Evolutionary conservation across 2,888 invertebrate genomes (phyloP).

Genomic region (Glaucopsyche alexis): DNA sequence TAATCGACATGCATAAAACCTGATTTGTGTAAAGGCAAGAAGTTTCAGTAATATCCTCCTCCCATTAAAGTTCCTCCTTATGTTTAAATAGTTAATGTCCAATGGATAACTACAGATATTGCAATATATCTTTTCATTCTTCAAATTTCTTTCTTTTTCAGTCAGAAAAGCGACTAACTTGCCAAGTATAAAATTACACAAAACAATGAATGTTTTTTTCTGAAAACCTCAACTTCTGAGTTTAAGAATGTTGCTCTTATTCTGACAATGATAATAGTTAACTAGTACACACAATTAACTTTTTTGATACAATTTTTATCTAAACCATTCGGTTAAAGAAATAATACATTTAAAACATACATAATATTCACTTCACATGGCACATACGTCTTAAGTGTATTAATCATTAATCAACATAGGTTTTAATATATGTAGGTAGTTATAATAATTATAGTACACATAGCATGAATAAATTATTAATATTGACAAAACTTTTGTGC

Average conservation of each 20-base stretch:
- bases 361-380: too few species aligned
- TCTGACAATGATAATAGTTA: conserved; percentile 26
- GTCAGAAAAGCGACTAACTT: neutral
- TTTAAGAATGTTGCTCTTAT: neutral
- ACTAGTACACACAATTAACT: conserved; percentile 18
- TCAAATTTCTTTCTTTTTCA: neutral
- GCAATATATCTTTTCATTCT: neutral
- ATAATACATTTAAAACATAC: too few species aligned
- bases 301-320: conserved; percentile 5
- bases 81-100: neutral
- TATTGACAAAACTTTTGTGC: neutral
- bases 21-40: neutral
- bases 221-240: neutral
- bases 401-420: too few species aligned
- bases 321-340: too few species aligned
- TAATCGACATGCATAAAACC: conserved; percentile 1
- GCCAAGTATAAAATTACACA: neutral
- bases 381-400: too few species aligned
- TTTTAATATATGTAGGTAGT: too few species aligned
- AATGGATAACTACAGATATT: neutral
- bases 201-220: neutral
- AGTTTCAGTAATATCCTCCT: neutral
- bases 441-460: conserved; percentile 48
- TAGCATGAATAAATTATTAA: conserved; percentile 46
- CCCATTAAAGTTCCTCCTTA: neutral